These are phyloP conservation scores for Neostethus bicornis DNA, from an alignment of 2,797 vertebrate species.

Conservation along the genomic window DNA sequence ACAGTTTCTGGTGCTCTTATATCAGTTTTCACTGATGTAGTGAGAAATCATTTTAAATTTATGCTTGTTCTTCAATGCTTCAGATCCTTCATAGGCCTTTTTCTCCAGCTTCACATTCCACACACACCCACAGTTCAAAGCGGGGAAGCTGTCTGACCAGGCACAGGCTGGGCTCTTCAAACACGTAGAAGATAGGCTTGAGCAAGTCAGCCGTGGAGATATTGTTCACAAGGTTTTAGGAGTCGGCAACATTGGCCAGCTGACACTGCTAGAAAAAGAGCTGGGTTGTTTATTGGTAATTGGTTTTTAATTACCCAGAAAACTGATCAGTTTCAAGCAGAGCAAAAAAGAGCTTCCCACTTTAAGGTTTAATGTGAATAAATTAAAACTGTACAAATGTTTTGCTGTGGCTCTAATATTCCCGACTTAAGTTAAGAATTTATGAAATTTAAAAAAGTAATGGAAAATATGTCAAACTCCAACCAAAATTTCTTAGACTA, in stretches of 20 bases:
- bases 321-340: no score
- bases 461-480: no score
- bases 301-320: no score
- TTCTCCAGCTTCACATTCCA: slow-evolving; percentile 50
- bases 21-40: slow-evolving; percentile 30
- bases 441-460: no score
- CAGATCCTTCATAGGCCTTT: slow-evolving; percentile 31
- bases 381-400: no score
- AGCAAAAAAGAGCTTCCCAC: no score
- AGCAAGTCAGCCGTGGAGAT: slow-evolving; percentile 31
- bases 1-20: slow-evolving; percentile 24
- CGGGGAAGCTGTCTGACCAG: slow-evolving; percentile 31
- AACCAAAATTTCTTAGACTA: no score
- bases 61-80: slow-evolving; percentile 42
- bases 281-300: no score
- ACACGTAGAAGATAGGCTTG: slow-evolving; percentile 49
- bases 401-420: no score
- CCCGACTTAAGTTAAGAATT: no score
- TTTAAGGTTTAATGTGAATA: no score
- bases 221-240: slow-evolving; percentile 20
- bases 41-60: slow-evolving; percentile 50
- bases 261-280: slow-evolving; percentile 46
- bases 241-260: slow-evolving; percentile 39
- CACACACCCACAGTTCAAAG: slow-evolving; percentile 47
- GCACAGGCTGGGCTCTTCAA: slow-evolving; percentile 26